Conservation (phyloP, 2,797 vertebrate species). For the Halcyon smyrnensis region DNA sequence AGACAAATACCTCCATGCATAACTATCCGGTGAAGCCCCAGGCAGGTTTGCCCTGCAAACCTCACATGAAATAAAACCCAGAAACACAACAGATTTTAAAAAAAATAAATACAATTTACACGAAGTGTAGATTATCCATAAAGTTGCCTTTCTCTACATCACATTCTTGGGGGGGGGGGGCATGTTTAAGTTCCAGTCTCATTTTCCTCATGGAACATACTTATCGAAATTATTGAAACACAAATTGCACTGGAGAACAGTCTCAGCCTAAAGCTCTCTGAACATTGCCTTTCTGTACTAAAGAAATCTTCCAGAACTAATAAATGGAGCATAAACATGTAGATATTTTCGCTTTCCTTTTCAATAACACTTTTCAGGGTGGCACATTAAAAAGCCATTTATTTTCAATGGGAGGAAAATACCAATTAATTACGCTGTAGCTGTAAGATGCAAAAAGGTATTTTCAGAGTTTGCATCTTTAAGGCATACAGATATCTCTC, state of each 20-base stretch:
- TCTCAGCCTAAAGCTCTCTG: background rate
- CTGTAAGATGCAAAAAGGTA: background rate
- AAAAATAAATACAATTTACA: background rate
- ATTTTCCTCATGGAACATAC: background rate
- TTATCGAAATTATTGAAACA: background rate
- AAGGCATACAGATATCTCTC: background rate
- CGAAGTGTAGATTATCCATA: background rate
- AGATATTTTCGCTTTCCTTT: background rate
- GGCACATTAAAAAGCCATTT: background rate
- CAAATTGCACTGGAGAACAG: background rate
- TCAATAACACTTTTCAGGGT: background rate
- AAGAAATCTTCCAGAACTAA: background rate
- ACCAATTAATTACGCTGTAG: background rate
- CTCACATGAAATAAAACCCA: background rate
- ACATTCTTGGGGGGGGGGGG: background rate
- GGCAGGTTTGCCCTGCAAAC: conserved; percentile 66
- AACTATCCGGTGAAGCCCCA: conserved; percentile 72
- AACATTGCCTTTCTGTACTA: background rate
- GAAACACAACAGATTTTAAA: background rate
- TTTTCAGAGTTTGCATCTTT: background rate
- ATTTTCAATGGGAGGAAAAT: background rate
- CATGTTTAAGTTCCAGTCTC: background rate
- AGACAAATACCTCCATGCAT: conserved; percentile 75
- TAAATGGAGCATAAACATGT: background rate
- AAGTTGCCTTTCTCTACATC: background rate